phyloP scores from a whole-genome alignment of 2,113 vertebrate genomes.

The Grallaria varia region DNA sequence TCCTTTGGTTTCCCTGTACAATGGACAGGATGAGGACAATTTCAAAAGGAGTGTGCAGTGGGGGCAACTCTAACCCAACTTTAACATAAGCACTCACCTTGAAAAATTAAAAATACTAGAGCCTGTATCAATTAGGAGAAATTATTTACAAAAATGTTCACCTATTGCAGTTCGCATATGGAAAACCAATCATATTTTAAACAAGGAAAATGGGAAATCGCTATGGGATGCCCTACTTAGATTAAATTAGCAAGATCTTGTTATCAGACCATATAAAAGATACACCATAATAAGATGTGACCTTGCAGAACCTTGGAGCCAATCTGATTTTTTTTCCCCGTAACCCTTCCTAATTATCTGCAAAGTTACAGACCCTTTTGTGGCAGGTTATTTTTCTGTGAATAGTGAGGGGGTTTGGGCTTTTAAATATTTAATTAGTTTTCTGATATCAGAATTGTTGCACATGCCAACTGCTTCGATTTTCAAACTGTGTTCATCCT shows the following conservation, averaged over 20 bases:
- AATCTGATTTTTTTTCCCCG: constrained; percentile 58
- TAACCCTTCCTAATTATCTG: constrained; percentile 81
- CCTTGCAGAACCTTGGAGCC: constrained; percentile 75
- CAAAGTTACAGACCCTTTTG: constrained; percentile 75
- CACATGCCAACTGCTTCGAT: constrained; percentile 71
- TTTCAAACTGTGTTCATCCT: constrained; percentile 71
- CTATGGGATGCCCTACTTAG: constrained; percentile 79
- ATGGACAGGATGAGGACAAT: background rate
- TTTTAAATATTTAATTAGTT: constrained; percentile 87
- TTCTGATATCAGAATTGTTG: constrained; percentile 74
- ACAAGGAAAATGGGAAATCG: constrained; percentile 75
- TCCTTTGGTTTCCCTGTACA: background rate
- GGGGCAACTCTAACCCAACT: background rate
- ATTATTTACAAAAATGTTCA: constrained; percentile 75
- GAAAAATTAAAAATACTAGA: constrained; percentile 57
- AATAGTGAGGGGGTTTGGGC: constrained; percentile 71
- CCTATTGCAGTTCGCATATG: constrained; percentile 47
- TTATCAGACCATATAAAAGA: constrained; percentile 76
- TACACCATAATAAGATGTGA: constrained; percentile 72
- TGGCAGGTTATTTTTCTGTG: constrained; percentile 79
- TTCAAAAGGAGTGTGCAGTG: background rate
- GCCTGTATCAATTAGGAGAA: constrained; percentile 63
- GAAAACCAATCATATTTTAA: constrained; percentile 72
- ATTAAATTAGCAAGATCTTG: constrained; percentile 80
- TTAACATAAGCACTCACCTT: background rate